Evolutionary conservation across 92 coral and sea anemone genomes (phyloP).

Genomic region (Porites evermanni): DNA sequence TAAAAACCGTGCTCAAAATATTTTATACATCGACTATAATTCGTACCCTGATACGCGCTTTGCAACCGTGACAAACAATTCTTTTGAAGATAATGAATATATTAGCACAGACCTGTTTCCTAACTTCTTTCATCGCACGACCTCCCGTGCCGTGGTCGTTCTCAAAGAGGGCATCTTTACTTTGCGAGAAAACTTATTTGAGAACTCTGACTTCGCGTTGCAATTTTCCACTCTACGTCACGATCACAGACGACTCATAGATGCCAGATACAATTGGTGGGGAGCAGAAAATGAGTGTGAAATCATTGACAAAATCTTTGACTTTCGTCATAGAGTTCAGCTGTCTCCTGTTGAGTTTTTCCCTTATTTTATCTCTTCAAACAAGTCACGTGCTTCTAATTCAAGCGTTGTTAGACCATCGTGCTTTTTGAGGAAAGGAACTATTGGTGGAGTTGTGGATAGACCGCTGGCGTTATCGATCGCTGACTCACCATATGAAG

Average conservation of each 20-base stretch:
- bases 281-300: constrained; percentile 58
- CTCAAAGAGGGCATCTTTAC: constrained; percentile 63
- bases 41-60: constrained; percentile 43
- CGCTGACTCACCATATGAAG: constrained; percentile 55
- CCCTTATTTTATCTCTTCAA: constrained; percentile 61
- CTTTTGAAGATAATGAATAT: constrained; percentile 47
- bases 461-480: constrained; percentile 39
- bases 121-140: constrained; percentile 47
- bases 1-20: constrained; percentile 56
- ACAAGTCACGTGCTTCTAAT: constrained; percentile 10
- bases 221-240: constrained; percentile 46
- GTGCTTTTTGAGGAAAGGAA: constrained; percentile 48
- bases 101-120: constrained; percentile 37
- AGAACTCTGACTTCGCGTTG: constrained; percentile 23
- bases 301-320: constrained; percentile 64
- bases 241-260: constrained; percentile 28
- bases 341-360: constrained; percentile 53
- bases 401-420: constrained; percentile 8
- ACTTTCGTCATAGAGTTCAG: constrained; percentile 65
- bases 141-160: constrained; percentile 47
- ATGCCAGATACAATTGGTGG: constrained; percentile 80
- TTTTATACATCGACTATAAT: constrained; percentile 51
- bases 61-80: constrained; percentile 35
- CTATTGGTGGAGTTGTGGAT: constrained; percentile 65
- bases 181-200: constrained; percentile 57